Evolutionary conservation across 2,797 vertebrate genomes (phyloP).

Genomic region (Myripristis murdjan): DNA sequence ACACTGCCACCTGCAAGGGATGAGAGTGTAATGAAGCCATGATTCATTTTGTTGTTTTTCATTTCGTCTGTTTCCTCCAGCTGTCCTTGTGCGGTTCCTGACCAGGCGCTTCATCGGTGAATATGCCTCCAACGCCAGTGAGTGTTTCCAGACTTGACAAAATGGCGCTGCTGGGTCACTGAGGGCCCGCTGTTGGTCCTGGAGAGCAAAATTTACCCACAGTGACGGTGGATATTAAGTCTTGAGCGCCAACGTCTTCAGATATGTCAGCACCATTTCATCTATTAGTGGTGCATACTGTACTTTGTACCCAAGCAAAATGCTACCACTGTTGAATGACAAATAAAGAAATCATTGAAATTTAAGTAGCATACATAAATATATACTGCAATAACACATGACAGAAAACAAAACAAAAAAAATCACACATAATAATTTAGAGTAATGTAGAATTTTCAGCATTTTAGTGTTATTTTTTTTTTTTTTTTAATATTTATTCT

Average conservation of each 20-base stretch:
- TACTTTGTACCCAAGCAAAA: too few relatives aligned
- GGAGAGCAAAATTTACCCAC: not conserved
- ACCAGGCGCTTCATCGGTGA: conserved; percentile 84
- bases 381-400: too few relatives aligned
- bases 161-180: not conserved
- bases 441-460: not conserved
- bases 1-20: conserved; percentile 49
- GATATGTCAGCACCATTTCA: not conserved
- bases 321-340: too few relatives aligned
- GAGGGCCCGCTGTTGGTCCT: not conserved
- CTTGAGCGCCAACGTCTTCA: not conserved
- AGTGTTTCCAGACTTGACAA: conserved; percentile 61
- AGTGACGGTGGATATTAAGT: not conserved
- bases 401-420: not conserved
- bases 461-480: not conserved
- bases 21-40: conserved; percentile 34
- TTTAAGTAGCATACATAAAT: too few relatives aligned
- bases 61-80: conserved; percentile 51
- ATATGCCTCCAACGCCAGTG: conserved; percentile 82
- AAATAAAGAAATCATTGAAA: too few relatives aligned
- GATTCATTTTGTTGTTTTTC: conserved; percentile 48
- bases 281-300: not conserved
- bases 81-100: conserved; percentile 82
- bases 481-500: too few relatives aligned
- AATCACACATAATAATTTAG: not conserved